These are phyloP conservation scores for Edolisoma coerulescens DNA, from an alignment of 2,113 vertebrate species.

Conservation along the genomic window DNA sequence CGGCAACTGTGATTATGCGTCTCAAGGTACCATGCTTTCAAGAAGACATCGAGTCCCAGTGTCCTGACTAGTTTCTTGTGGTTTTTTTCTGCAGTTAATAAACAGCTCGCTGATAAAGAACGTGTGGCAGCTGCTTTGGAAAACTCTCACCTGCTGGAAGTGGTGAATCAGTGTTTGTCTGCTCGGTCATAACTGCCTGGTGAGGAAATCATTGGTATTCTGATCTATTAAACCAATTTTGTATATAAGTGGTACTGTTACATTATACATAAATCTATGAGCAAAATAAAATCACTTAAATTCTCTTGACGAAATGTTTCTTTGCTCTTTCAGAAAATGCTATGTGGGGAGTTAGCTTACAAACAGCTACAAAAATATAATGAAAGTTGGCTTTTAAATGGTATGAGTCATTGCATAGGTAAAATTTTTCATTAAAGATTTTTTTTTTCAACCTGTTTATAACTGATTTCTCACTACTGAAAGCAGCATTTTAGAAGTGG, in stretches of 20 bases:
- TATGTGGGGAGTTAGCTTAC: background rate
- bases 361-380: background rate
- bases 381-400: background rate
- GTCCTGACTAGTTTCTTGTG: background rate
- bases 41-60: background rate
- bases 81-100: slow-evolving; percentile 81
- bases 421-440: background rate
- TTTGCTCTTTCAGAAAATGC: background rate
- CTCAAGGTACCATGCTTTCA: background rate
- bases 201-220: background rate
- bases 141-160: slow-evolving; percentile 92
- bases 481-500: background rate
- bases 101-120: slow-evolving; percentile 97
- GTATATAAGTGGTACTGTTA: background rate
- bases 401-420: background rate
- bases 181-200: slow-evolving; percentile 59
- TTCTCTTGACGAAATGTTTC: background rate
- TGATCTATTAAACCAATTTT: background rate
- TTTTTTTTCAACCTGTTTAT: background rate
- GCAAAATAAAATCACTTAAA: background rate
- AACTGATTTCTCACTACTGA: background rate
- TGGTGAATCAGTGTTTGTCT: slow-evolving; percentile 95
- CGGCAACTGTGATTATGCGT: background rate
- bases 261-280: background rate
- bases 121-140: slow-evolving; percentile 94